These are phyloP conservation scores for Cheilosia grossa DNA, from an alignment of 2,888 invertebrate genomes.

Conservation along the genomic window DNA sequence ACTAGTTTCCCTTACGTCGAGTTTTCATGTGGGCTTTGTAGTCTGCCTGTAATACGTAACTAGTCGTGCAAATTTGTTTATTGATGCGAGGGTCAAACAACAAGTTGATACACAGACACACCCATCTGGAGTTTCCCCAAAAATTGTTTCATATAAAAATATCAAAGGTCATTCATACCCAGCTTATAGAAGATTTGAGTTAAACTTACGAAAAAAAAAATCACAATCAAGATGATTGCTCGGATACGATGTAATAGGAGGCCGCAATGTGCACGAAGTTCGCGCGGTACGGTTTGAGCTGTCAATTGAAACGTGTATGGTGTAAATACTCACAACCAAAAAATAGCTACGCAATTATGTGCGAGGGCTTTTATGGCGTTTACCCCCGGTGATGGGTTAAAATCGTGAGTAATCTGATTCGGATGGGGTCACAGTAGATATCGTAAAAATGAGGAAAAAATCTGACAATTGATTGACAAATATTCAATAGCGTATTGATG, in stretches of 20 bases:
- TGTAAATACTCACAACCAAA: constrained; percentile 18
- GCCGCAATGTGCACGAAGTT: constrained; percentile 36
- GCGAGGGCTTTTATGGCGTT: constrained; percentile 18
- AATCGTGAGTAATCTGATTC: constrained; percentile 56
- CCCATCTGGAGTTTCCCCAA: background rate
- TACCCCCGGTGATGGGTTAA: constrained; percentile 39
- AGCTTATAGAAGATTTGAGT: background rate
- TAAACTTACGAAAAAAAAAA: constrained; percentile 13
- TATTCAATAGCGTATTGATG: constrained; percentile 40
- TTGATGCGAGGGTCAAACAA: too few species aligned
- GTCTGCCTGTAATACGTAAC: too few species aligned
- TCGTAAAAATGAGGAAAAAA: constrained; percentile 34
- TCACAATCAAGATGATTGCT: constrained; percentile 28
- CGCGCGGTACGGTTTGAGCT: constrained; percentile 19
- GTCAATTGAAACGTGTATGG: constrained; percentile 53
- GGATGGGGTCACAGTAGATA: constrained; percentile 31
- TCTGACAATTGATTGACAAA: constrained; percentile 71
- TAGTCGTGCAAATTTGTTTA: too few species aligned
- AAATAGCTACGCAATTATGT: constrained; percentile 40
- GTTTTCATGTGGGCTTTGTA: too few species aligned
- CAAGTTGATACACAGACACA: too few species aligned
- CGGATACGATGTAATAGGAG: constrained; percentile 29
- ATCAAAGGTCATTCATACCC: constrained; percentile 31
- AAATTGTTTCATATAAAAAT: constrained; percentile 7
- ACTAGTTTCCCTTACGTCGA: too few species aligned